These are phyloP conservation scores for Idaea biselata DNA, from an alignment of 2,888 invertebrate species.

Conservation along the genomic window DNA sequence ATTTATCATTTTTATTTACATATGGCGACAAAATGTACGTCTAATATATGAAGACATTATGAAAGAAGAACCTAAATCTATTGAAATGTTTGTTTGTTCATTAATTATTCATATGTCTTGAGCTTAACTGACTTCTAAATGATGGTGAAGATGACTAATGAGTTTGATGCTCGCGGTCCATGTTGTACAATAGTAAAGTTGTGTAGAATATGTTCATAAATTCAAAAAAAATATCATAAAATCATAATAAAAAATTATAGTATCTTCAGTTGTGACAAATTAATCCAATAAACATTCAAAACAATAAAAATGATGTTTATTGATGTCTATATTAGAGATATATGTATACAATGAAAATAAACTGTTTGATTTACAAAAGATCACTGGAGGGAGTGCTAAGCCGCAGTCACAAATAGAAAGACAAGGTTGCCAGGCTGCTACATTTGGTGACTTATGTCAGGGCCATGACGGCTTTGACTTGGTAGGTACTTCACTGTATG, in stretches of 20 bases:
- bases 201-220: too few relatives aligned
- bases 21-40: too few relatives aligned
- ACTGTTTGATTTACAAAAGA: neutral
- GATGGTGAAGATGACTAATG: slow-evolving; percentile 32
- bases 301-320: too few relatives aligned
- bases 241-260: too few relatives aligned
- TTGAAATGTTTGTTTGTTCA: slow-evolving; percentile 36
- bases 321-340: too few relatives aligned
- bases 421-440: slow-evolving; percentile 72
- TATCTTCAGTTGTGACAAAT: too few relatives aligned
- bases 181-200: too few relatives aligned
- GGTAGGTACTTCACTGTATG: slow-evolving; percentile 6
- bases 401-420: slow-evolving; percentile 64
- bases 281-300: too few relatives aligned
- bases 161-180: too few relatives aligned
- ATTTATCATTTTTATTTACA: too few relatives aligned
- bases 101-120: slow-evolving; percentile 49
- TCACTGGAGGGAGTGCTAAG: slow-evolving; percentile 41
- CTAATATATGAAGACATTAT: slow-evolving; percentile 17
- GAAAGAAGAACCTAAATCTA: slow-evolving; percentile 37
- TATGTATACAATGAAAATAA: too few relatives aligned
- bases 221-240: too few relatives aligned
- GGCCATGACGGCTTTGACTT: slow-evolving; percentile 59
- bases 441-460: slow-evolving; percentile 77
- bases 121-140: slow-evolving; percentile 38